phyloP scores from a whole-genome alignment of 2,888 invertebrate genomes.

The Dimorphilus gyrociliatus region DNA sequence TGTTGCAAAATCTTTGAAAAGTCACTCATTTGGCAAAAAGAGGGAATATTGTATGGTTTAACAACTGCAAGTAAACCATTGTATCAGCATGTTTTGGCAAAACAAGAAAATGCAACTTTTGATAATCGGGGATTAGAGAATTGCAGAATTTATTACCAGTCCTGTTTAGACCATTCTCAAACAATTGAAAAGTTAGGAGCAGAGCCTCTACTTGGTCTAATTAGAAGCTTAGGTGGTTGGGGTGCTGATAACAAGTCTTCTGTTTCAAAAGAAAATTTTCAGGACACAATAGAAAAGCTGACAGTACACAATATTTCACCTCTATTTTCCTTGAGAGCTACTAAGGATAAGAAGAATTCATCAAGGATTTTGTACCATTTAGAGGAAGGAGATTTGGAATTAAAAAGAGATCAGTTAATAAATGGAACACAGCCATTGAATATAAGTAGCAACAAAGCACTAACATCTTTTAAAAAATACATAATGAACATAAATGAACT shows the following conservation, averaged over 20 bases:
- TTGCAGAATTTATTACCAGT: conserved; percentile 71
- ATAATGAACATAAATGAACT: conserved; percentile 74
- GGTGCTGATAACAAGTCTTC: conserved; percentile 41
- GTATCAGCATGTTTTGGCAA: conserved; percentile 75
- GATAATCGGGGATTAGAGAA: conserved; percentile 62
- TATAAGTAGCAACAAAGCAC: no score
- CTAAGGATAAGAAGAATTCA: conserved; percentile 81
- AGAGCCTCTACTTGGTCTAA: conserved; percentile 53
- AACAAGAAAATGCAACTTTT: conserved; percentile 17
- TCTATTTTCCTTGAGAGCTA: conserved; percentile 76
- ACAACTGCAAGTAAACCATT: no score
- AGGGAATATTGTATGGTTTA: no score
- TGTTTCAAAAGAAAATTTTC: background rate
- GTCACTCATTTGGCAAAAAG: no score
- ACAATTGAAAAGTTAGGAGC: conserved; percentile 69
- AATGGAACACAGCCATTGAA: no score
- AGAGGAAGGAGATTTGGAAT: conserved; percentile 65
- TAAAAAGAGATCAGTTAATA: conserved; percentile 85
- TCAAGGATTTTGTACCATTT: conserved; percentile 56
- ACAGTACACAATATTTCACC: conserved; percentile 37
- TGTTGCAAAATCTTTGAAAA: no score
- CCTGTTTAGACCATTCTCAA: conserved; percentile 78
- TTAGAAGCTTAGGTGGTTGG: conserved; percentile 61
- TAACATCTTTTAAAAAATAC: conserved; percentile 72
- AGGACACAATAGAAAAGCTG: background rate